Conservation (phyloP, 2,888 invertebrate genomes). For the Apomyelois bistriatella region DNA sequence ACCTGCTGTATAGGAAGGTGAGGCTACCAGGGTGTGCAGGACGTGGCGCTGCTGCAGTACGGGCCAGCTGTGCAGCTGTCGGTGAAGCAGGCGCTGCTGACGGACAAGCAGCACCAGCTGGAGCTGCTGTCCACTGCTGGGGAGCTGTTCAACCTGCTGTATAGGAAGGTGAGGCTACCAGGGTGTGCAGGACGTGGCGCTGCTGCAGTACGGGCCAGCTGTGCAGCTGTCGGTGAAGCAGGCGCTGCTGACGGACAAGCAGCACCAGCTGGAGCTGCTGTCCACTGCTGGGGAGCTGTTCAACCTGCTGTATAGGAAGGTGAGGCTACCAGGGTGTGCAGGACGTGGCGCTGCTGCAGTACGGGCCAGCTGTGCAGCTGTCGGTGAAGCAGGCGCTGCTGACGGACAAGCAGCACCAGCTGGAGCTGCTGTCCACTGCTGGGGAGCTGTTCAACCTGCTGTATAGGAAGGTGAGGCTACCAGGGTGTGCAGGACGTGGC, state of each 20-base stretch:
- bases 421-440: slow-evolving; percentile 85
- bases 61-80: slow-evolving; percentile 85
- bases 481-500: slow-evolving; percentile 85
- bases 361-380: slow-evolving; percentile 86
- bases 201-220: slow-evolving; percentile 89
- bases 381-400: slow-evolving; percentile 57
- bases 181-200: slow-evolving; percentile 85
- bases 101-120: slow-evolving; percentile 88
- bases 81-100: slow-evolving; percentile 61
- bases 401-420: slow-evolving; percentile 88
- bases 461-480: slow-evolving; percentile 90
- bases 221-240: slow-evolving; percentile 73
- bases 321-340: slow-evolving; percentile 79
- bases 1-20: slow-evolving; percentile 88
- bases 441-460: slow-evolving; percentile 85
- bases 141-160: slow-evolving; percentile 86
- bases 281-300: slow-evolving; percentile 84
- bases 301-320: slow-evolving; percentile 88
- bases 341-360: slow-evolving; percentile 88
- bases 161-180: slow-evolving; percentile 84
- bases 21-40: slow-evolving; percentile 79
- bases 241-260: slow-evolving; percentile 83
- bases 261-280: slow-evolving; percentile 87
- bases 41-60: slow-evolving; percentile 87
- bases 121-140: slow-evolving; percentile 84